Conservation (phyloP, 2,888 invertebrate species). For the Oligia strigilis region DNA sequence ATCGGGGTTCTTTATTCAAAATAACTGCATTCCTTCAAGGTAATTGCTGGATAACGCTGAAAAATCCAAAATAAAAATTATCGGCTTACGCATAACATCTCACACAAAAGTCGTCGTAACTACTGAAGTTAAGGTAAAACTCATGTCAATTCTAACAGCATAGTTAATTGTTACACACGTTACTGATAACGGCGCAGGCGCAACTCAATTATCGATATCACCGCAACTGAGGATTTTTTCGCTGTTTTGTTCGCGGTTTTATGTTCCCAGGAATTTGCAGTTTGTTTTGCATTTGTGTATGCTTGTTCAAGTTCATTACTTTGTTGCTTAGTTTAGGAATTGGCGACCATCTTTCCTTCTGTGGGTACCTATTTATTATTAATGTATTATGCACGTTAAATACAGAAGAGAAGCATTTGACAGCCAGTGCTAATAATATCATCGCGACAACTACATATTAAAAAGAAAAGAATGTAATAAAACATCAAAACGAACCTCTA, state of each 20-base stretch:
- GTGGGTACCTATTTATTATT: not conserved
- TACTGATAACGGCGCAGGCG: slow-evolving; percentile 63
- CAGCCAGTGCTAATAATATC: not conserved
- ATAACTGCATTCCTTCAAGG: too few relatives aligned
- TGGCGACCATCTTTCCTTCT: not conserved
- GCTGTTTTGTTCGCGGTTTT: slow-evolving; percentile 55
- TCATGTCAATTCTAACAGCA: slow-evolving; percentile 62
- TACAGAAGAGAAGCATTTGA: slow-evolving; percentile 3
- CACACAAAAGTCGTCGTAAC: slow-evolving; percentile 19
- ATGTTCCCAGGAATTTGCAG: slow-evolving; percentile 42
- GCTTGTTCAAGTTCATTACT: slow-evolving; percentile 29
- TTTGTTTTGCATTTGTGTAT: slow-evolving; percentile 34
- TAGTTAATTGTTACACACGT: slow-evolving; percentile 69
- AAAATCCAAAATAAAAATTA: not conserved
- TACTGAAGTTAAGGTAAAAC: slow-evolving; percentile 40
- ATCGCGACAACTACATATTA: not conserved
- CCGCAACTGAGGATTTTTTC: slow-evolving; percentile 58
- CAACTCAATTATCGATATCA: slow-evolving; percentile 70
- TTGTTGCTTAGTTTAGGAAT: slow-evolving; percentile 2
- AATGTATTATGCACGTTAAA: not conserved
- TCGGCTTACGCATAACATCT: slow-evolving; percentile 3
- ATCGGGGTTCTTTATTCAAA: not conserved
- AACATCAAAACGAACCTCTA: not conserved
- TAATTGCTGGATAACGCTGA: not conserved
- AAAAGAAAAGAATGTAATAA: not conserved